Evolutionary conservation across 2,888 invertebrate species (phyloP), one percentile per base, ranked within the genome.

Genomic region (Polyommatus icarus): DNA sequence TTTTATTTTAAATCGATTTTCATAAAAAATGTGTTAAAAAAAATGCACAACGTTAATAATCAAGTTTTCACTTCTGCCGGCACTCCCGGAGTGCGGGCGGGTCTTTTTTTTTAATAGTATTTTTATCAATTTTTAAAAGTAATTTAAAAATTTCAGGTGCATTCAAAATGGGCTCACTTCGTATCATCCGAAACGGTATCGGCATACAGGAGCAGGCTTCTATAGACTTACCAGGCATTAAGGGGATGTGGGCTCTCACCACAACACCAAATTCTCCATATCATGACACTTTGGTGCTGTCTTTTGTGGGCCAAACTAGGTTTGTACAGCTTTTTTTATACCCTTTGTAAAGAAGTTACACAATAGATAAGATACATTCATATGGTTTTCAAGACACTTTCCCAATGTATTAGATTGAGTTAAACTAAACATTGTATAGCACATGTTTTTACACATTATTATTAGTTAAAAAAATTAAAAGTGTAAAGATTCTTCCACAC

Each of bases 131-230:
- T 59, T 59, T 61, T 61, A 32, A 72, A 57, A 57, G 3, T n/a
- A 18, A 20, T 10, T 24, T 1, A 24, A 18, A 77, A 78, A 40
- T 46, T 61, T 0, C 83, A 95, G 96, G 98, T 12, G 98, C 98
- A 3, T 99, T 97, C 89, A 99, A 99, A 90, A 99, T 99, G 94
- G 99, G 99, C 0, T 99, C 99, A 0, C 93, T 99, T 57, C 95
- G 99, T 77, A 98, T 99, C 80, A 99, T 99, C 82, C 96, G 99
- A 82, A 99, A 99, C 91, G 99, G 99, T 4, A 99, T 99, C 85
- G 99, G 99, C 3, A 99, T 99, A 80, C 99, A 99, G 83, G 99
- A 99, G 90, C 98, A 99, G 88, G 99, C 99, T 0, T 98, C 98
- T 76, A 99, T 99, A 82, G 99, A 99, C 94, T 94, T 99, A 83